Evolutionary conservation across 1,140 invertebrate species (phyloP), one percentile per base, ranked within the genome.

Genomic region (Drosophila sucinea): DNA sequence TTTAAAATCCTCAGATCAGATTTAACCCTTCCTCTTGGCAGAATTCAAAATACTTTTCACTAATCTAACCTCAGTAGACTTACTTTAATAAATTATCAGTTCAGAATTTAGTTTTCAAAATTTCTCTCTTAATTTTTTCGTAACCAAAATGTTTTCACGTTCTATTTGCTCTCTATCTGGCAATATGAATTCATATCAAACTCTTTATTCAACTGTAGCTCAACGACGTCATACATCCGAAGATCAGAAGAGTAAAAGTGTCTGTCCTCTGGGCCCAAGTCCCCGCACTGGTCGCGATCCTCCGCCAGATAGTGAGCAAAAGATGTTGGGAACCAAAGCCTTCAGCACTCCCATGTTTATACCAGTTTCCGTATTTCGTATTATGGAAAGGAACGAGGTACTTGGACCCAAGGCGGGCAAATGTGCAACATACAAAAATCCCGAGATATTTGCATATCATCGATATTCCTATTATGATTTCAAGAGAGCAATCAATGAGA

Each of bases 401-500:
- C 41, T 87, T 0, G 89, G 83, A 0, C 70, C 83, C 1, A 47
- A 70, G n/a, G 87, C 79, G 0, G 38, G 68, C 8, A 83, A 90
- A 56, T 44, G 47, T 38, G 40, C 56, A 10, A 51, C 10, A 1
- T 90, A 90, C 38, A 84, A 82, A 57, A 90, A 87, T 70, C 76
- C 78, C 0, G 81, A 89, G 33, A 75, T 70, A 33, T 85, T 38
- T 51, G 62, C 67, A n/a, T 79, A 85, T 55, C 77, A 86, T 70
- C 73, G 77, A 0, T 89, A 40, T 56, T 81, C 79, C 3, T 81
- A 73, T 35, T 76, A 64, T 55, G 68, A 76, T 29, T 56, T 80
- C 0, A 56, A 66, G 27, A 38, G 51, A 3, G 44, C 55, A 6
- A 54, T 66, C 44, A 41, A 61, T 3, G 54, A 55, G 10, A 3